phyloP scores from a whole-genome alignment of 1,140 invertebrate genomes.

The Drosophila erecta region DNA sequence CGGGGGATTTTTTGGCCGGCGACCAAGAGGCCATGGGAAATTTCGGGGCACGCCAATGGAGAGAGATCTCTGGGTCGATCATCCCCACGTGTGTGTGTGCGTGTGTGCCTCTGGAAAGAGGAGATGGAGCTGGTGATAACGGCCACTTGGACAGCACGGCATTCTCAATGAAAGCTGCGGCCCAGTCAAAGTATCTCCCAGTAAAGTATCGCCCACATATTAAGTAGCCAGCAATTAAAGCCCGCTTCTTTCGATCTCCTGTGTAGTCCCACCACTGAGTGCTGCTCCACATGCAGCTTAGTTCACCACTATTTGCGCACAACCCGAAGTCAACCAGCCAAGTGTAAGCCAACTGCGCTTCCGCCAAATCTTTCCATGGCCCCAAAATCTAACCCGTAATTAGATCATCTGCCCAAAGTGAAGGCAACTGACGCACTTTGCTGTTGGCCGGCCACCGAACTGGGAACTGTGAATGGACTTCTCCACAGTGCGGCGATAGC shows the following conservation, averaged over 20 bases:
- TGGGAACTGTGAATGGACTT: conserved; percentile 3
- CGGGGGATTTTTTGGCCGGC: conserved; percentile 35
- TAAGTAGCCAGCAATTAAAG: too few species aligned
- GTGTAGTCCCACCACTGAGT: too few species aligned
- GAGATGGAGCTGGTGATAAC: conserved; percentile 3
- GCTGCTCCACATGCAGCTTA: too few species aligned
- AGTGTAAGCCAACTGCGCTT: background rate
- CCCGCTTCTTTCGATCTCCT: too few species aligned
- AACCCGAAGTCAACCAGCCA: too few species aligned
- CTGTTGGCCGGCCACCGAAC: background rate
- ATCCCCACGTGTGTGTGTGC: background rate
- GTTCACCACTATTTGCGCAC: too few species aligned
- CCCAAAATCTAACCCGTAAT: conserved; percentile 7
- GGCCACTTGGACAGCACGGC: background rate
- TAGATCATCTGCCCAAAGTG: conserved; percentile 14
- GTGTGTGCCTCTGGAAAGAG: background rate
- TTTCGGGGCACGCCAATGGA: conserved; percentile 4
- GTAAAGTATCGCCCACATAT: too few species aligned
- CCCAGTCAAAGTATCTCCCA: too few species aligned
- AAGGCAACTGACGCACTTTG: conserved; percentile 17
- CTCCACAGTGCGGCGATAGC: background rate
- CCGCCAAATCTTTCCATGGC: conserved; percentile 5
- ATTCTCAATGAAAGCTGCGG: too few species aligned
- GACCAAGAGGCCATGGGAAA: conserved; percentile 37
- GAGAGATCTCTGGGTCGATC: conserved; percentile 15